Base-by-base conservation (phyloP, 2,888 invertebrate species). In the Calliopum simillimum region DNA sequence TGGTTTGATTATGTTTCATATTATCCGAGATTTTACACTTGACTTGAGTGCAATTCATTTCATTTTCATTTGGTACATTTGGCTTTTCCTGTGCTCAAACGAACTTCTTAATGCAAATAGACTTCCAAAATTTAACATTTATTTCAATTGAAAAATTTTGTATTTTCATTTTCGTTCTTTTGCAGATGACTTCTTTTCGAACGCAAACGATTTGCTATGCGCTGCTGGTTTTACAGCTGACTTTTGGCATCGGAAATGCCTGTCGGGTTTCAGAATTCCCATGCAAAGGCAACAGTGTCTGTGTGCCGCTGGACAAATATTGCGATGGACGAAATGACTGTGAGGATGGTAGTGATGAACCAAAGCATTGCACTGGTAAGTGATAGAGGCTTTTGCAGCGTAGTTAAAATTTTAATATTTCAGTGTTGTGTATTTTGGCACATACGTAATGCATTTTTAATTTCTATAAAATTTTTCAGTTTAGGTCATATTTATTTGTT, bases 321-420 rank as follows among this genome's bases (percentile, higher is more conserved):
- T 96, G 96, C 88, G 94, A 96, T 86, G 94, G 94, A 70, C 87
- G 88, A 78, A 90, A 93, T 87, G 94, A 96, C 86, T 96, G 96
- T 86, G 92, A 92, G 41, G 96, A 96, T 87, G 90, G 90, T 76
- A 94, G 94, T 81, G 95, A 95, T 87, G 96, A 95, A 87, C 95
- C 95, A 65, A 87, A 90, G 74, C 90, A 90, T 83, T 94, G 94
- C 85, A 91, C 93, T 79, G 91, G 91, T 91, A 83, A 87, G 87
- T 81, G 19, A 21, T 23, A 25, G 46, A n/a, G 2, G n/a, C 13
- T 13, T 5, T 13, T 6, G n/a, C n/a, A 4, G 2, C 8, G 8
- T 33, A 8, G 33, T 33, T 3, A n/a, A n/a, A n/a, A n/a, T n/a
- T n/a, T 46, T 46, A 46, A 46, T 12, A 6, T 16, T 2, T 11